Conservation (phyloP, 2,113 vertebrate species). For the Sinocyclocheilus rhinocerous region DNA sequence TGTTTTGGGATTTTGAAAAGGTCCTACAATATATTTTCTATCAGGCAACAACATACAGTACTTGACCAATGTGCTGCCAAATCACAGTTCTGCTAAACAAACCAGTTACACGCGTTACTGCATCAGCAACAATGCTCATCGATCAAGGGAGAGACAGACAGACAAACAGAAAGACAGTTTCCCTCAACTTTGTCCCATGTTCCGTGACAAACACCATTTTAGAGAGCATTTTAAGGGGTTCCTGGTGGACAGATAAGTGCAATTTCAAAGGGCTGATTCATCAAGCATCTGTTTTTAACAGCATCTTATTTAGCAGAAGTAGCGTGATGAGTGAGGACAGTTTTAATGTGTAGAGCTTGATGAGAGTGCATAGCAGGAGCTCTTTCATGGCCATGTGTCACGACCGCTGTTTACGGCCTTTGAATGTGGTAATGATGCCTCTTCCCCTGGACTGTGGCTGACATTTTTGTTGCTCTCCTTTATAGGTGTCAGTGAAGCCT, state of each 20-base stretch:
- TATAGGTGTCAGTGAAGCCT: constrained; percentile 71
- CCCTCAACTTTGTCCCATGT: no score
- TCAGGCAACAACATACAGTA: background rate
- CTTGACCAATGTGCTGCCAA: background rate
- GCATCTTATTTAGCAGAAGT: constrained; percentile 72
- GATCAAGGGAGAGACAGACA: no score
- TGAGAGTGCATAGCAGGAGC: constrained; percentile 71
- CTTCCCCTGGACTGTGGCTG: constrained; percentile 65
- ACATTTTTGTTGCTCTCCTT: constrained; percentile 75
- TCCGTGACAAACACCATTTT: background rate
- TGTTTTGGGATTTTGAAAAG: background rate
- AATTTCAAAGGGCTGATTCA: constrained; percentile 70
- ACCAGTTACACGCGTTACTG: no score
- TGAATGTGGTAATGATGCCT: constrained; percentile 68
- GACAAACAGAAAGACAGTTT: no score
- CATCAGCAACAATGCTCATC: background rate
- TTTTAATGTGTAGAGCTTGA: constrained; percentile 74
- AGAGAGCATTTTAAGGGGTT: constrained; percentile 22
- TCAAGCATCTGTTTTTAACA: constrained; percentile 75
- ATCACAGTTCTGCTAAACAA: background rate
- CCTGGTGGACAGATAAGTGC: constrained; percentile 64
- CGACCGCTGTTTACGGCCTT: constrained; percentile 73
- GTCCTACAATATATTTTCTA: background rate
- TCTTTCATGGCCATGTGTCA: constrained; percentile 70
- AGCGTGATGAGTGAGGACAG: constrained; percentile 67